Evolutionary conservation across 2,113 vertebrate genomes (phyloP).

Genomic region (Turnix velox): DNA sequence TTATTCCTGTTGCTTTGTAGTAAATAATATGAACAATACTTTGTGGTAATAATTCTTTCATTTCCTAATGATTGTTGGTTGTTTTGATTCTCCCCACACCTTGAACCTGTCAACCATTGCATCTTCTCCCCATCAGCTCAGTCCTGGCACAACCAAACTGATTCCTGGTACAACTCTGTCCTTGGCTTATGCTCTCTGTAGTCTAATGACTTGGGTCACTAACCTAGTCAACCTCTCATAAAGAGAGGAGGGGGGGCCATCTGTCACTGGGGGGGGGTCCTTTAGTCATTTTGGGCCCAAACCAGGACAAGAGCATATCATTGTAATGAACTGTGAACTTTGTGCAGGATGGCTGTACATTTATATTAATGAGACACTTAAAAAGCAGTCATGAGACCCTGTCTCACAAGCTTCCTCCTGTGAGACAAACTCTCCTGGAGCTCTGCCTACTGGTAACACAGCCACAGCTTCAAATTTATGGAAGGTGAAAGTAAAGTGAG

Average conservation of each 20-base stretch:
- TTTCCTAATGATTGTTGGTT: background rate
- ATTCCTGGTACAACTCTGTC: background rate
- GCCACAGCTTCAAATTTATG: background rate
- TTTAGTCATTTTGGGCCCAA: no score
- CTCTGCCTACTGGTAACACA: fast-evolving
- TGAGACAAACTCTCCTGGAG: background rate
- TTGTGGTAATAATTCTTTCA: no score
- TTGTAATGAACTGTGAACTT: background rate
- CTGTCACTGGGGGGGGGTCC: no score
- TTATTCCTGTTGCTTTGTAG: background rate
- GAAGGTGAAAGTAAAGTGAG: background rate
- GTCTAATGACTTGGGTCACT: background rate
- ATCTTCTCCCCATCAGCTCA: no score
- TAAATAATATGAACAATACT: no score
- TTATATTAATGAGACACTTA: background rate
- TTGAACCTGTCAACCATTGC: background rate
- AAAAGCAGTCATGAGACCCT: background rate
- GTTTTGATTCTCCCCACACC: background rate
- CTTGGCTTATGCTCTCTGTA: background rate
- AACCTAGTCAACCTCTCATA: background rate
- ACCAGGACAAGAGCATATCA: background rate
- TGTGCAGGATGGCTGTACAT: background rate
- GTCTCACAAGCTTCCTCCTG: background rate
- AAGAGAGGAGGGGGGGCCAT: no score
- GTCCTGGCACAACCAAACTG: background rate